Conservation (phyloP, 2,113 vertebrate genomes). For the Tylochromis polylepis region DNA sequence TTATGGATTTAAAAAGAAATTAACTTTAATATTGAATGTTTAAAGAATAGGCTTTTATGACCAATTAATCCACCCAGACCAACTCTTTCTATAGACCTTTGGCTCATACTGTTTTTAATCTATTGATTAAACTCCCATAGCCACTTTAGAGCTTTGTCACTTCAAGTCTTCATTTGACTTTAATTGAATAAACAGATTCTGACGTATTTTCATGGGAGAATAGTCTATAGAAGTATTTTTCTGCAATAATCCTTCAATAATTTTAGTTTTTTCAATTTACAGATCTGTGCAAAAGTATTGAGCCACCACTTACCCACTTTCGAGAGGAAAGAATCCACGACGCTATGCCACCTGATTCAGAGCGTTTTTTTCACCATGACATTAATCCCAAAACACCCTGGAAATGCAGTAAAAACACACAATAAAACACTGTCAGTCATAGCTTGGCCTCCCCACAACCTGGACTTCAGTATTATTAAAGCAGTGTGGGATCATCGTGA, state of each 20-base stretch:
- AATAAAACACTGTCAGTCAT: not conserved
- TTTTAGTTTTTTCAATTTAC: not conserved
- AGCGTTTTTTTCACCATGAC: not conserved
- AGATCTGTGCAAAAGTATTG: not conserved
- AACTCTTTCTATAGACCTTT: not conserved
- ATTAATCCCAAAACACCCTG: not conserved
- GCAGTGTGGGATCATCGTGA: not conserved
- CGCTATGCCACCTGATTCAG: not conserved
- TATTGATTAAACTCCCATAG: not conserved
- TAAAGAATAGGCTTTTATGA: not conserved
- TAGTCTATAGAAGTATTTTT: not conserved
- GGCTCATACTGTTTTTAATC: not conserved
- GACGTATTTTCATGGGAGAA: not conserved
- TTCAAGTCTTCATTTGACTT: not conserved
- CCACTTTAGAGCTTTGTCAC: not conserved
- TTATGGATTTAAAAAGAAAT: not conserved
- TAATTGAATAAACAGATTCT: not conserved
- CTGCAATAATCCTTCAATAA: not conserved
- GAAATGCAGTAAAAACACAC: not conserved
- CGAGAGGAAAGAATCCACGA: not conserved
- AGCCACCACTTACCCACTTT: not conserved
- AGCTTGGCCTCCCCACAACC: not conserved
- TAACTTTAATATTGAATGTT: not conserved
- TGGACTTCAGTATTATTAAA: not conserved
- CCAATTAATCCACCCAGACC: not conserved